phyloP scores from a whole-genome alignment of 2,113 vertebrate species.

The Leptosomus discolor region DNA sequence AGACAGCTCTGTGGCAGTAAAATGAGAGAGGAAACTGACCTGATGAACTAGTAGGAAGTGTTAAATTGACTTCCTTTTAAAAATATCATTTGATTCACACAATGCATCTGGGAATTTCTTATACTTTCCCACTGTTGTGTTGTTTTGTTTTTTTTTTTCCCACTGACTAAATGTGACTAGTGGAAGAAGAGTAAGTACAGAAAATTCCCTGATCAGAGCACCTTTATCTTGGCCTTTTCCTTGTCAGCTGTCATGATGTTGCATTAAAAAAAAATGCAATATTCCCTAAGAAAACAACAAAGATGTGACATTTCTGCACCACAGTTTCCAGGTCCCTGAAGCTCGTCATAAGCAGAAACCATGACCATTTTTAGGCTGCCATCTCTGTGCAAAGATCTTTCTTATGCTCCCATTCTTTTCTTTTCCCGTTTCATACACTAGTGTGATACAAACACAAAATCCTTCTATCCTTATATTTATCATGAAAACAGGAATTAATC shows the following conservation, averaged over 20 bases:
- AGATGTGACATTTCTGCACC: neutral
- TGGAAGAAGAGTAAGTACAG: neutral
- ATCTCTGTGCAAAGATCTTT: neutral
- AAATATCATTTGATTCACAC: neutral
- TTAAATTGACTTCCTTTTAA: neutral
- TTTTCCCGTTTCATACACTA: neutral
- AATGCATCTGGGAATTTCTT: neutral
- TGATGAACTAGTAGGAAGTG: neutral
- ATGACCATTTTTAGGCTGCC: neutral
- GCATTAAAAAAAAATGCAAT: neutral
- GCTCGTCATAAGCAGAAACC: neutral
- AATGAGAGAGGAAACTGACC: neutral
- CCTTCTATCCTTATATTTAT: neutral
- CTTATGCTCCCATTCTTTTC: neutral
- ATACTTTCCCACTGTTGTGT: neutral
- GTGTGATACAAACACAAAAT: neutral
- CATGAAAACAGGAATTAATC: neutral
- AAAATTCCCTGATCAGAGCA: neutral
- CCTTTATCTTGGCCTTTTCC: neutral
- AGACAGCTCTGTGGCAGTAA: neutral
- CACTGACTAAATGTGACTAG: neutral
- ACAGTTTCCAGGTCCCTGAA: neutral
- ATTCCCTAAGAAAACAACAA: neutral
- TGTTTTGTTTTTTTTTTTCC: no score
- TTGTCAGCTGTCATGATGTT: neutral